Conservation (phyloP, 2,888 invertebrate genomes). For the Troilus luridus region DNA sequence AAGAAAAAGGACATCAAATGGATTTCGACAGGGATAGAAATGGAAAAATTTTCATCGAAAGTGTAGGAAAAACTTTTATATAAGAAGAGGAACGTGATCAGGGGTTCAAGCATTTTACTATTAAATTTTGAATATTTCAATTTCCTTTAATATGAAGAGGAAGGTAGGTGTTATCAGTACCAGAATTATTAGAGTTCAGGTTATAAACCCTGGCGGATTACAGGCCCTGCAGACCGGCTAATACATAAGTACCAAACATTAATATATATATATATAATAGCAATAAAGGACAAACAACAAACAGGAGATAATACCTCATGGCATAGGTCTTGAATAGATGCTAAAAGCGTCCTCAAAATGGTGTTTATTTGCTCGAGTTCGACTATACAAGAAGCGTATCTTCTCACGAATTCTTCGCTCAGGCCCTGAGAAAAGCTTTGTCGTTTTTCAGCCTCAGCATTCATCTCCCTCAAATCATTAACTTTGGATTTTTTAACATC, state of each 20-base stretch:
- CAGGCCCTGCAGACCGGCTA: no score
- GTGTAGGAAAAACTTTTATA: no score
- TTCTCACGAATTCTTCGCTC: constrained; percentile 89
- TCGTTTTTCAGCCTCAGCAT: constrained; percentile 90
- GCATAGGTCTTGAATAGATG: constrained; percentile 74
- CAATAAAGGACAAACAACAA: not conserved
- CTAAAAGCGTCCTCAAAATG: constrained; percentile 87
- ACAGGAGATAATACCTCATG: constrained; percentile 63
- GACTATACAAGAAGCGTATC: constrained; percentile 85
- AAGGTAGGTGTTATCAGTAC: no score
- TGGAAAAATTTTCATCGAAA: no score
- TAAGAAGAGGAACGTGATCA: no score
- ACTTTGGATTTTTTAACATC: constrained; percentile 86
- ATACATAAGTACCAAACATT: not conserved
- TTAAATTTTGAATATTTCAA: no score
- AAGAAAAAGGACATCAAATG: no score
- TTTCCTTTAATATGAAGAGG: no score
- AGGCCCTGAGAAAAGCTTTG: constrained; percentile 84
- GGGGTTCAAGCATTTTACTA: no score
- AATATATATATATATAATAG: not conserved
- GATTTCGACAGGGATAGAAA: no score
- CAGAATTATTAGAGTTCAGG: no score
- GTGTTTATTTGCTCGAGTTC: constrained; percentile 93
- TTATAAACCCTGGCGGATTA: no score
- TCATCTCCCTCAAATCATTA: constrained; percentile 85